These are phyloP conservation scores for Andrena haemorrhoa DNA, from an alignment of 2,888 invertebrate genomes.

Conservation along the genomic window DNA sequence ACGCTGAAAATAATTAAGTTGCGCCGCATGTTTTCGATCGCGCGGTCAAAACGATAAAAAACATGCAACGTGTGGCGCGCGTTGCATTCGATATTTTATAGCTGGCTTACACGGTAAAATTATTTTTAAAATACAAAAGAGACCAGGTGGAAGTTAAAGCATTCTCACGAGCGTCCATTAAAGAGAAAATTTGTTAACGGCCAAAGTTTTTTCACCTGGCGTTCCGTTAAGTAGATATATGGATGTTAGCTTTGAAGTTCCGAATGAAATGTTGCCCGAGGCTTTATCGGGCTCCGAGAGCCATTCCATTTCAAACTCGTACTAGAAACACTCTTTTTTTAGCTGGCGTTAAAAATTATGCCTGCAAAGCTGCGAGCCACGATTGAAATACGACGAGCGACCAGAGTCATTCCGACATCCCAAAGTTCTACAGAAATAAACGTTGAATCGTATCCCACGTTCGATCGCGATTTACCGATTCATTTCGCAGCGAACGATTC, in stretches of 20 bases:
- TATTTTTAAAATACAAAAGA: constrained; percentile 29
- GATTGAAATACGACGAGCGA: constrained; percentile 15
- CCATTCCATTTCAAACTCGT: background rate
- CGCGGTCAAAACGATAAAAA: constrained; percentile 36
- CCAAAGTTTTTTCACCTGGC: constrained; percentile 27
- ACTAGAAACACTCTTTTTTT: background rate
- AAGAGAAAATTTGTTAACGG: constrained; percentile 30
- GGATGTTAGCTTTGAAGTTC: constrained; percentile 41
- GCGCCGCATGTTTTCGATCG: constrained; percentile 52
- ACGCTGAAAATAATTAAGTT: constrained; percentile 42
- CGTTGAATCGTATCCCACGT: too few relatives aligned
- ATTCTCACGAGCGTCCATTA: background rate
- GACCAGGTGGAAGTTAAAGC: constrained; percentile 5
- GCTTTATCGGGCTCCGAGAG: constrained; percentile 25
- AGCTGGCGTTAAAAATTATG: constrained; percentile 14
- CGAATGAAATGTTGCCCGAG: constrained; percentile 23
- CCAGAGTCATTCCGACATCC: background rate
- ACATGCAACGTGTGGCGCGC: constrained; percentile 15
- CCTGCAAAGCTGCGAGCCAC: background rate
- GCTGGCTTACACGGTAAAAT: constrained; percentile 5
- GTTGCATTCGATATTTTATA: constrained; percentile 31
- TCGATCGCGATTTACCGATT: background rate
- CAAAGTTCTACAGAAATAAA: background rate
- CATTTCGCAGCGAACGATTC: background rate
- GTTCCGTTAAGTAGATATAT: constrained; percentile 31